Conservation (phyloP, 2,113 vertebrate genomes). For the Nyctereutes procyonoides region DNA sequence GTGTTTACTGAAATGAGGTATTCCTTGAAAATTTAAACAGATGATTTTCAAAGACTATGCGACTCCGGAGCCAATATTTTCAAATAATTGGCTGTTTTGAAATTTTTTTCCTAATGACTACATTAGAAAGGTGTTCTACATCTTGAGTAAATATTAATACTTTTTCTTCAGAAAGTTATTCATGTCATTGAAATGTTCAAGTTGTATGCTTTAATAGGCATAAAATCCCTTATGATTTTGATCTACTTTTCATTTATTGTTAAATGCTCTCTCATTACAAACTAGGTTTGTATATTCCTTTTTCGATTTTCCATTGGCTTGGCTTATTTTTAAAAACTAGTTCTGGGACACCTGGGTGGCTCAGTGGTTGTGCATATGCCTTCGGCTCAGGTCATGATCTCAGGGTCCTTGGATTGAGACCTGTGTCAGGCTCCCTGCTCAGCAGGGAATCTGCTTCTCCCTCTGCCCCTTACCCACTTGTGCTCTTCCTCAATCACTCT, state of each 20-base stretch:
- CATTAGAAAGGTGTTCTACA: conserved; percentile 45
- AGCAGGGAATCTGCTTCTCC: too few species aligned
- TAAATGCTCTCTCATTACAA: conserved; percentile 33
- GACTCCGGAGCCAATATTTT: conserved; percentile 50
- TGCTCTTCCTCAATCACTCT: too few species aligned
- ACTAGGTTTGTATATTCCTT: background rate
- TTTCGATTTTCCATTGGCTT: background rate
- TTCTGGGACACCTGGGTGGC: background rate
- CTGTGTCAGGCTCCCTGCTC: too few species aligned
- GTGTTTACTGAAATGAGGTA: background rate
- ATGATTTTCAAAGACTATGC: conserved; percentile 33
- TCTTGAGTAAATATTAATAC: conserved; percentile 29
- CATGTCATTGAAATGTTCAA: conserved; percentile 1
- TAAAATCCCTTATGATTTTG: conserved; percentile 2
- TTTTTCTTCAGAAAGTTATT: background rate
- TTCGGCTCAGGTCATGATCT: too few species aligned
- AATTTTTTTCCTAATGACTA: conserved; percentile 38
- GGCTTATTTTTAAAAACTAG: conserved; percentile 1
- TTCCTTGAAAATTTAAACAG: background rate
- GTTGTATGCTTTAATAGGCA: background rate
- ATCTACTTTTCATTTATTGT: background rate
- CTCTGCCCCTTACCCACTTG: too few species aligned
- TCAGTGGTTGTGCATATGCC: too few species aligned
- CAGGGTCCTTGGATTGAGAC: too few species aligned
- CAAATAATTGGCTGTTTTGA: conserved; percentile 57